Percentiles rank a stretch among this genome's conserved stretches.
Evolutionary conservation across 1,140 invertebrate species (phyloP).

Genomic region (Dufourea novaeangliae): DNA sequence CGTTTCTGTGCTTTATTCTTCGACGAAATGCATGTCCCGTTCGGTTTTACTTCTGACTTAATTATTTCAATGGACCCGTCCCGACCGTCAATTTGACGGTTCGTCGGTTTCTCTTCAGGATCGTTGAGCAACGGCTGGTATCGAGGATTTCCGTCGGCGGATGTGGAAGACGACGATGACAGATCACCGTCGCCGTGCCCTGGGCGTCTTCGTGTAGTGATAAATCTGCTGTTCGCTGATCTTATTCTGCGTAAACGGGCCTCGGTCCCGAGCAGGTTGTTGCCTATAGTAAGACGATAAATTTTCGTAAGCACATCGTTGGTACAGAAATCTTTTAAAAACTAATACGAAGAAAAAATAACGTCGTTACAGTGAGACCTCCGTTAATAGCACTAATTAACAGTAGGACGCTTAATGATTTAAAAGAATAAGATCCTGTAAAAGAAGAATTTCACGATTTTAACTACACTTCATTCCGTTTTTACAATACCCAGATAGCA

Average conservation of each 20-base stretch:
- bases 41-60: conserved; percentile 61
- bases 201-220: conserved; percentile 62
- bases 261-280: conserved; percentile 83
- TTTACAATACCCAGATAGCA: no score
- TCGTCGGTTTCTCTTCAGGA: conserved; percentile 57
- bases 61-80: conserved; percentile 59
- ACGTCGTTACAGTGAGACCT: background rate
- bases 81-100: conserved; percentile 56
- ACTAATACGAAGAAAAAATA: no score
- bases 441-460: no score
- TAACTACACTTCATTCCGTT: no score
- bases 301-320: conserved; percentile 5
- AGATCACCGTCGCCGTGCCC: conserved; percentile 60
- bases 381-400: no score
- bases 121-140: conserved; percentile 68
- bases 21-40: conserved; percentile 57
- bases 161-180: conserved; percentile 69
- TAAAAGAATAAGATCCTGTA: no score
- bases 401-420: no score
- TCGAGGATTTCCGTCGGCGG: conserved; percentile 66
- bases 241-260: conserved; percentile 84
- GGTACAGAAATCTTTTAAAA: background rate
- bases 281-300: conserved; percentile 56
- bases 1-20: conserved; percentile 70
- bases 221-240: conserved; percentile 79